These are phyloP conservation scores for Aurelia coerulea DNA, from an alignment of 30 jellyfish, hydroid and myxozoan genomes.

Conservation along the genomic window DNA sequence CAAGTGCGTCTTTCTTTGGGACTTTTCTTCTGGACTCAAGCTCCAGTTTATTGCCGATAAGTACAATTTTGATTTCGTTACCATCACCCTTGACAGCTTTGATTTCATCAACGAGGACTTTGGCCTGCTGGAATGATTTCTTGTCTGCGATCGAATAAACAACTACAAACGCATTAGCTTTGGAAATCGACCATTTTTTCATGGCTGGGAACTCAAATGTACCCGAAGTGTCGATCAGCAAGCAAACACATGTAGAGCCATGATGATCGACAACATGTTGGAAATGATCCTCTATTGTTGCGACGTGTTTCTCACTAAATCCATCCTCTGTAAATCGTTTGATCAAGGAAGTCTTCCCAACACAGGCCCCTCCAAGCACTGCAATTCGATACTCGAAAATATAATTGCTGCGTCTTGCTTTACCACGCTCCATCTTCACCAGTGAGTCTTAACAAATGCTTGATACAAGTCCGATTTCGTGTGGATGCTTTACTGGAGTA, in stretches of 20 bases:
- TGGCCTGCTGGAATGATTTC: slow-evolving; percentile 83
- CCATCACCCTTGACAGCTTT: slow-evolving; percentile 64
- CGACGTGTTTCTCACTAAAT: slow-evolving; percentile 64
- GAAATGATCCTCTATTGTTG: slow-evolving; percentile 91
- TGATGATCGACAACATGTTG: slow-evolving; percentile 93
- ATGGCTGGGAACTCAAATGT: slow-evolving; percentile 97
- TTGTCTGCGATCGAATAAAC: slow-evolving; percentile 87
- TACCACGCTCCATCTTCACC: slow-evolving; percentile 30
- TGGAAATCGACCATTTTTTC: slow-evolving; percentile 89
- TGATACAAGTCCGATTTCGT: not conserved
- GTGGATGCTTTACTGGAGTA: not conserved
- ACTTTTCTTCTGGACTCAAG: slow-evolving; percentile 69
- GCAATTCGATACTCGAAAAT: slow-evolving; percentile 95
- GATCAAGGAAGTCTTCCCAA: slow-evolving; percentile 86
- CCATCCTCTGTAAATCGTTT: slow-evolving; percentile 77
- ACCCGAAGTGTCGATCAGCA: slow-evolving; percentile 95
- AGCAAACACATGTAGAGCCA: slow-evolving; percentile 91
- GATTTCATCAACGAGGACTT: slow-evolving; percentile 73
- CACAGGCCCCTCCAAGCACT: slow-evolving; percentile 86
- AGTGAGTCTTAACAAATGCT: not conserved
- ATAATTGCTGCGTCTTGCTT: slow-evolving; percentile 87
- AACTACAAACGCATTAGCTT: slow-evolving; percentile 93
- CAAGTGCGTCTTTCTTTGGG: slow-evolving; percentile 63
- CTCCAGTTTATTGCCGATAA: slow-evolving; percentile 90
- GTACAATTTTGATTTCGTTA: slow-evolving; percentile 73